Percentiles rank a stretch among this genome's conserved stretches.
Evolutionary conservation across 2,797 vertebrate genomes (phyloP).

Genomic region (Fistularia commersonii): DNA sequence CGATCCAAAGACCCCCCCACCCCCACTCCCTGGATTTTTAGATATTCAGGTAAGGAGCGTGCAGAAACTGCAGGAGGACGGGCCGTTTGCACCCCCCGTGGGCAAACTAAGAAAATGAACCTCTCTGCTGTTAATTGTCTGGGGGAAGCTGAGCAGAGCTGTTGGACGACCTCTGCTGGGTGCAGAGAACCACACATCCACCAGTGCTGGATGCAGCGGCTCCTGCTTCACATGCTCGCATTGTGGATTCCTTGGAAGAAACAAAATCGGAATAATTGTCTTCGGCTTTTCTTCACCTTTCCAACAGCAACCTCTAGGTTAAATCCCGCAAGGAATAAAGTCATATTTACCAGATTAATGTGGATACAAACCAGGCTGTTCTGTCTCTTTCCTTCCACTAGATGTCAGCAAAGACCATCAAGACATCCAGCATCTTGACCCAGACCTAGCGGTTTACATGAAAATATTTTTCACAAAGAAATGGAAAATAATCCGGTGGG

Average conservation of each 20-base stretch:
- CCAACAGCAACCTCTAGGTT: neutral
- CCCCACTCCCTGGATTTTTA: neutral
- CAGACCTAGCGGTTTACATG: neutral
- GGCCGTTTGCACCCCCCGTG: neutral
- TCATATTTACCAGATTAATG: neutral
- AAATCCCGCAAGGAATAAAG: neutral
- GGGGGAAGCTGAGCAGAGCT: constrained; percentile 3
- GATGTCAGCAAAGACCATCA: constrained; percentile 29
- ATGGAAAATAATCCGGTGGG: too few relatives aligned
- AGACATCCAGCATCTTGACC: neutral
- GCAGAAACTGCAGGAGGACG: too few relatives aligned
- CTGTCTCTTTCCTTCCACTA: constrained; percentile 27
- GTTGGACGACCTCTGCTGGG: constrained; percentile 56
- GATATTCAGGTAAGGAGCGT: too few relatives aligned
- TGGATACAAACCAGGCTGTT: neutral
- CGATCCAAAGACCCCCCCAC: constrained; percentile 1
- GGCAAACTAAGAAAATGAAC: constrained; percentile 32
- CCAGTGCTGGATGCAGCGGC: too few relatives aligned
- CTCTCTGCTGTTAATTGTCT: constrained; percentile 31
- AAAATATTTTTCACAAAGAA: neutral
- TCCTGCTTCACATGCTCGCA: too few relatives aligned
- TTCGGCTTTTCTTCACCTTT: neutral
- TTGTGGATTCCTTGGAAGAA: too few relatives aligned
- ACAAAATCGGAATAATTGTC: neutral
- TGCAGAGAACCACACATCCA: neutral